Evolutionary conservation across 2,113 vertebrate species (phyloP).

Genomic region (Ptilorrhoa leucosticta): DNA sequence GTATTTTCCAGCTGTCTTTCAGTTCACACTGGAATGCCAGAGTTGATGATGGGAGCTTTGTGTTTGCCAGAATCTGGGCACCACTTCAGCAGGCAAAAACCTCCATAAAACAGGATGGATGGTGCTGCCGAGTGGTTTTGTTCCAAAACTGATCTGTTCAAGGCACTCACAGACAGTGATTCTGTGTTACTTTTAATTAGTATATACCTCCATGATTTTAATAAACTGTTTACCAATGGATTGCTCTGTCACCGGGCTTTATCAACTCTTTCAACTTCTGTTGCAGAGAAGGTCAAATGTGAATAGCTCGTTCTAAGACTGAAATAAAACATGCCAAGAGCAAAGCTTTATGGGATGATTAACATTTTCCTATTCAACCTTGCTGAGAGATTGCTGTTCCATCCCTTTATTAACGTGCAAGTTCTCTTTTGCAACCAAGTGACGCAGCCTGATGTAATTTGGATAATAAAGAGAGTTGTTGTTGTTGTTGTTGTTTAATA

Average conservation of each 20-base stretch:
- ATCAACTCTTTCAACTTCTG: not conserved
- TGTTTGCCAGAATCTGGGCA: not conserved
- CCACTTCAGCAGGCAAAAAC: not conserved
- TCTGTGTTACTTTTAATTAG: conserved; percentile 14
- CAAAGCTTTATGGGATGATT: conserved; percentile 8
- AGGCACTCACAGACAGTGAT: not conserved
- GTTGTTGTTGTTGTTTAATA: conserved; percentile 46
- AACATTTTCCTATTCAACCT: conserved; percentile 39
- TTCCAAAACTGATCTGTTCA: not conserved
- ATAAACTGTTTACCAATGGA: conserved; percentile 1
- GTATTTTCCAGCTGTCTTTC: not conserved
- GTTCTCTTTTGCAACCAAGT: conserved; percentile 43
- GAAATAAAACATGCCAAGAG: conserved; percentile 1
- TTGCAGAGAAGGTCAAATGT: conserved; percentile 22
- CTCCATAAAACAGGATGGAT: not conserved
- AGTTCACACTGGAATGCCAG: not conserved
- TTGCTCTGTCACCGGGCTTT: not conserved
- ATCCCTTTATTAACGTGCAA: conserved; percentile 34
- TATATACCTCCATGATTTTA: not conserved
- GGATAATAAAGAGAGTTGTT: conserved; percentile 52
- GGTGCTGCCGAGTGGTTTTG: not conserved
- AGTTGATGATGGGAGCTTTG: not conserved
- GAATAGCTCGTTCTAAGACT: not conserved
- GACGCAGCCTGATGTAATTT: conserved; percentile 51
- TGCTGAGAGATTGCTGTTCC: conserved; percentile 4